Evolutionary conservation across 2,113 vertebrate genomes (phyloP), one percentile per base, ranked within the genome.

Genomic region (Smithornis capensis): DNA sequence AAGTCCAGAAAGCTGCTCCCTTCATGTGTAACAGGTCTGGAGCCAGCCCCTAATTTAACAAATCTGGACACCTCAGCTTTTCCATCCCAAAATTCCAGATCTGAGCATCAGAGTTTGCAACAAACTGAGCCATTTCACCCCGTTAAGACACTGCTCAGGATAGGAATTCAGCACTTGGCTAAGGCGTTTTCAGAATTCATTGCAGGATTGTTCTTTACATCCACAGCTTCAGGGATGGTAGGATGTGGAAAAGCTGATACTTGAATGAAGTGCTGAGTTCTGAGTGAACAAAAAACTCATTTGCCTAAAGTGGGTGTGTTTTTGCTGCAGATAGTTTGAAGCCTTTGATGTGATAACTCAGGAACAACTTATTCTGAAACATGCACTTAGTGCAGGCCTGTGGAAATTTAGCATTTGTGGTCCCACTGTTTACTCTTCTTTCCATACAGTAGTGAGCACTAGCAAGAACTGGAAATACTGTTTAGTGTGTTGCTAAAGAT

Each of bases 231-330:
- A 47, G 88, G 93, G 65, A 87, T 16, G 23, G 38, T 81, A 68
- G 64, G 28, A 86, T 90, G 37, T 90, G 40, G 85, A 92, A 93
- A 73, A 92, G 73, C 69, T 93, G 76, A 81, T 86, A 87, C 73
- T 90, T 93, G 53, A 96, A 95, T 75, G 65, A 95, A 97, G 90
- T 90, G 68, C 64, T 87, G 62, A 63, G 60, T 83, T 96, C 64
- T 86, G 80, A 96, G 85, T 28, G 86, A 96, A 96, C 92, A 93
- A 89, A 94, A 92, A 65, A 33, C 92, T 96, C 73, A 71, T 97
- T 96, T 96, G 91, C 91, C 80, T 97, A 77, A 89, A 93, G 91
- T 95, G 60, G 92, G 83, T 6, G 64, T 86, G 91, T 96, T 96
- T 92, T 83, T 96, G 80, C 92, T 89, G 83, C 86, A 94, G 89